phyloP scores from a whole-genome alignment of 2,888 invertebrate genomes.

The Sarcophaga variegata region DNA sequence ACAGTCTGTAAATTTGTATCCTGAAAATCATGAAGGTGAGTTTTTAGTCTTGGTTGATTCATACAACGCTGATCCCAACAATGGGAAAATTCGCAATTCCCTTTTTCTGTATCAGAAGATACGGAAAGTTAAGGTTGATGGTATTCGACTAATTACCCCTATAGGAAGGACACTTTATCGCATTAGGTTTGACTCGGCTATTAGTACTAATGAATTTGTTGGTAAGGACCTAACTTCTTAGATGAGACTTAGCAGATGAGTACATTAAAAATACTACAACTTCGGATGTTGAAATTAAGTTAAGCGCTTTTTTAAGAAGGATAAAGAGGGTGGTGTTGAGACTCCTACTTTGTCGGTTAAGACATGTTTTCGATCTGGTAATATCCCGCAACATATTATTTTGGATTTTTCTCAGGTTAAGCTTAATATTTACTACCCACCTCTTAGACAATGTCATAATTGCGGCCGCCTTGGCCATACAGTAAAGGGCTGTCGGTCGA shows the following conservation, averaged over 20 bases:
- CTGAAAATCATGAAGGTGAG: neutral
- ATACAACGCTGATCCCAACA: neutral
- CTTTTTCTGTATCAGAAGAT: neutral
- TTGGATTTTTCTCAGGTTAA: neutral
- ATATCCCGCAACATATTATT: slow-evolving; percentile 1
- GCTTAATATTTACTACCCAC: neutral
- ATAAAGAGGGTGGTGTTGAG: neutral
- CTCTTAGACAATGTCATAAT: slow-evolving; percentile 9
- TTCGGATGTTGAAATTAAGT: too few relatives aligned
- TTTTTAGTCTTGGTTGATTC: neutral
- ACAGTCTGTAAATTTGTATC: neutral
- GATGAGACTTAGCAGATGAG: neutral
- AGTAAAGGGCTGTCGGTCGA: neutral
- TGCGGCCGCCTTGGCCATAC: slow-evolving; percentile 33
- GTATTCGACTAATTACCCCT: neutral
- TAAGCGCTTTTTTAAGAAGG: too few relatives aligned
- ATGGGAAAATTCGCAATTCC: neutral
- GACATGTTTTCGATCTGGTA: neutral
- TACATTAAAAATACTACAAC: too few relatives aligned
- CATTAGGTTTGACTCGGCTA: neutral
- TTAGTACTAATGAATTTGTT: neutral
- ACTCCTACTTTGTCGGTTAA: neutral
- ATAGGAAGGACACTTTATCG: neutral
- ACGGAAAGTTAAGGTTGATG: neutral
- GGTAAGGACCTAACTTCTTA: too few relatives aligned